A percentile compares a stretch with the other conserved stretches of the same genome.
Conservation (phyloP, 2,888 invertebrate genomes). For the Thyatira batis region DNA sequence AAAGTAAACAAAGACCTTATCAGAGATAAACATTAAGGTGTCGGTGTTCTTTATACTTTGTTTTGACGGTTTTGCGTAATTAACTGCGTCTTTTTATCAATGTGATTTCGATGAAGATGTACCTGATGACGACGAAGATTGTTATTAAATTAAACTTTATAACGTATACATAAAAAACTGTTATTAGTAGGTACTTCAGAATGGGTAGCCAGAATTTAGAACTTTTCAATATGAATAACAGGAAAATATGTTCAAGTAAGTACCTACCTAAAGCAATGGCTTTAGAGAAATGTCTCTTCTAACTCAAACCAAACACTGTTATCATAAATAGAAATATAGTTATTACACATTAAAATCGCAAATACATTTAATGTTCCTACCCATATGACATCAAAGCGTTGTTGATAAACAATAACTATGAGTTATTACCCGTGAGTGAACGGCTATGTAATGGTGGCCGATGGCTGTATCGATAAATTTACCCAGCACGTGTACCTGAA, state of each 20-base stretch:
- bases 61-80: background rate
- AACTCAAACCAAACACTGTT: constrained; percentile 7
- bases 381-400: constrained; percentile 37
- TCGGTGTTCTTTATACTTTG: constrained; percentile 1
- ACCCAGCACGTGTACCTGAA: constrained; percentile 37
- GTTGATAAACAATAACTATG: constrained; percentile 35
- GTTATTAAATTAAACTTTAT: background rate
- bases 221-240: background rate
- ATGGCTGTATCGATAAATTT: constrained; percentile 38
- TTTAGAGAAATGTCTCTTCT: background rate
- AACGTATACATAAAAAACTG: no score
- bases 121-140: background rate
- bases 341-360: constrained; percentile 7
- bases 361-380: constrained; percentile 24
- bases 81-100: background rate
- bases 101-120: background rate
- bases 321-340: constrained; percentile 11
- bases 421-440: constrained; percentile 26
- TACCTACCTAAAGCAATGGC: no score
- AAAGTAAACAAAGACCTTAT: constrained; percentile 4
- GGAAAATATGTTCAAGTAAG: no score
- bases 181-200: no score
- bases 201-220: no score
- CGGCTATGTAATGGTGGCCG: constrained; percentile 22
- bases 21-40: constrained; percentile 3